A percentile compares a stretch with the other conserved stretches of the same genome.
Conservation (phyloP, 2,113 vertebrate genomes). For the Dasyurus viverrinus region DNA sequence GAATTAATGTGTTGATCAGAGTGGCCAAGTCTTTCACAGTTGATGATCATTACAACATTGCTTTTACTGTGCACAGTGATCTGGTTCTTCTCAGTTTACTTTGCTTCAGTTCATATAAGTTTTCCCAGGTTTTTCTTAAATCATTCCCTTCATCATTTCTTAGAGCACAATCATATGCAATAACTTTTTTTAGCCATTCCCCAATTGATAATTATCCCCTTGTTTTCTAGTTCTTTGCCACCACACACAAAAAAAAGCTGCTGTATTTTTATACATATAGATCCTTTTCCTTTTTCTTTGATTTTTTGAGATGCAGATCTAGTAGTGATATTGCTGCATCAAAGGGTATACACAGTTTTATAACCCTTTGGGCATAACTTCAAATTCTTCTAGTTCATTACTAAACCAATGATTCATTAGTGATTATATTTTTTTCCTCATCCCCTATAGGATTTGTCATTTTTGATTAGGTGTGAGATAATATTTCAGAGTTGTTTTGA, state of each 20-base stretch:
- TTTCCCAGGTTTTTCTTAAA: not conserved
- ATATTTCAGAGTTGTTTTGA: not conserved
- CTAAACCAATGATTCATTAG: too few relatives aligned
- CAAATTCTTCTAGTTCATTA: too few relatives aligned
- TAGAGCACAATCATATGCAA: not conserved
- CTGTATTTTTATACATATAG: too few relatives aligned
- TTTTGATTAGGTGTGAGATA: not conserved
- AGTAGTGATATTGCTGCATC: too few relatives aligned
- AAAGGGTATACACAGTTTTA: too few relatives aligned
- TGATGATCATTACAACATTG: not conserved
- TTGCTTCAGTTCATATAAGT: not conserved
- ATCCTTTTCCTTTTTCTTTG: too few relatives aligned
- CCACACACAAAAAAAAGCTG: not conserved
- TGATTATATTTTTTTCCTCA: too few relatives aligned
- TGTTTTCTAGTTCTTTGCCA: not conserved
- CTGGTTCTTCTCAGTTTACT: too few relatives aligned
- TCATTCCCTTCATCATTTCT: not conserved
- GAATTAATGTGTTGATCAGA: not conserved
- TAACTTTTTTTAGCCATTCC: not conserved
- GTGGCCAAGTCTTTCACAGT: not conserved
- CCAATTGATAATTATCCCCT: not conserved
- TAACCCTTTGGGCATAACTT: too few relatives aligned
- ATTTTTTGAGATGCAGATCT: too few relatives aligned
- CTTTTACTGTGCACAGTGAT: too few relatives aligned
- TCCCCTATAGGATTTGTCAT: too few relatives aligned